Base-by-base conservation (phyloP, 2,888 invertebrate genomes). In the Euproctis similis region DNA sequence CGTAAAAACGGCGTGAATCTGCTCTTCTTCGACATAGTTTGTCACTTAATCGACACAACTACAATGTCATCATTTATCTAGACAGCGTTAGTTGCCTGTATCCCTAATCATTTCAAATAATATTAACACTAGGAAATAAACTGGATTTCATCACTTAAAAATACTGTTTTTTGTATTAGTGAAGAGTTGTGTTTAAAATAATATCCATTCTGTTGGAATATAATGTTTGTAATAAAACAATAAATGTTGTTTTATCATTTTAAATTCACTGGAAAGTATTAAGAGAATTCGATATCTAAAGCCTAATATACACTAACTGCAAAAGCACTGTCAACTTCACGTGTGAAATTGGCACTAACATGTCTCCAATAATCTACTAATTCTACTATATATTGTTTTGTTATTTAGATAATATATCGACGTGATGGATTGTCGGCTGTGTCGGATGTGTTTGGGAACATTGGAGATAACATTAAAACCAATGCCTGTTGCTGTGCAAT, bases 1-100 rank as follows among this genome's bases (percentile, higher is more conserved):
- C 50, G 65, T 24, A 48, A 24, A 40, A 68, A 68, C 25, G 65
- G 64, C 8, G 64, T 44, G 10, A 56, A 26, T 29, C 43, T 39
- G 12, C 35, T 41, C 26, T 39, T 49, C 19, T 36, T 42, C 10
- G 43, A 24, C 59, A 59, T 59, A 3, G n/a, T n/a, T n/a, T n/a
- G n/a, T n/a, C n/a, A n/a, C n/a, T n/a, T n/a, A n/a, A n/a, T n/a
- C n/a, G n/a, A n/a, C n/a, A n/a, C n/a, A n/a, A n/a, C n/a, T n/a
- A n/a, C n/a, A n/a, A n/a, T n/a, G n/a, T n/a, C n/a, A n/a, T n/a
- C n/a, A n/a, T n/a, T n/a, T n/a, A n/a, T n/a, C n/a, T n/a, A n/a
- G n/a, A n/a, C n/a, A n/a, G n/a, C n/a, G n/a, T n/a, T n/a, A n/a
- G n/a, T n/a, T n/a, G n/a, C n/a, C n/a, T n/a, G n/a, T n/a, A n/a